These are phyloP conservation scores for Pedionomus torquatus DNA, from an alignment of 2,113 vertebrate genomes.

Conservation along the genomic window DNA sequence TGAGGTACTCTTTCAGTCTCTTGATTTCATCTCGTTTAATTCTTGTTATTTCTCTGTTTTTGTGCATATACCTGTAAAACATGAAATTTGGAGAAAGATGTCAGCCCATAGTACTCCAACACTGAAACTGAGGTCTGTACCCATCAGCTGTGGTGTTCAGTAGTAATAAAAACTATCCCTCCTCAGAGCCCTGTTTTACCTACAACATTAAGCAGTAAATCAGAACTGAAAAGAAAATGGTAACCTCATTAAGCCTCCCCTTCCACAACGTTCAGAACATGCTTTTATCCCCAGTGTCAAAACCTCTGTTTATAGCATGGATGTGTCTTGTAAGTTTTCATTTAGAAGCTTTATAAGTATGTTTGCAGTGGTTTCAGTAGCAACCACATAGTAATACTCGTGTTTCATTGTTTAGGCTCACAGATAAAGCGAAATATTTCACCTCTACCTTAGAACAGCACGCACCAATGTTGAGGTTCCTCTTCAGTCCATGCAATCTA, in stretches of 20 bases:
- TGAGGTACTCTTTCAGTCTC: constrained; percentile 95
- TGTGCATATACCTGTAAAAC: constrained; percentile 92
- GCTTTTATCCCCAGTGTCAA: background rate
- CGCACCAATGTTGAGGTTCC: background rate
- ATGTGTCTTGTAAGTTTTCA: background rate
- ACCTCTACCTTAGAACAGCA: background rate
- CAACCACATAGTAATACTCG: background rate
- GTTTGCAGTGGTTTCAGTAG: background rate
- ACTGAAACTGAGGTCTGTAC: background rate
- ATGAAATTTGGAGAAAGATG: background rate
- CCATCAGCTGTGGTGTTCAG: background rate
- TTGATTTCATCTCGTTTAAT: constrained; percentile 98
- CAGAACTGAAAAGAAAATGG: background rate
- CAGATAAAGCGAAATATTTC: background rate
- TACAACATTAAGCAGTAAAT: background rate
- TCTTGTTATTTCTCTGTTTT: constrained; percentile 94
- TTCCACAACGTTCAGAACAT: background rate
- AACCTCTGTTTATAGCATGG: background rate
- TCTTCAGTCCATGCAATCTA: background rate
- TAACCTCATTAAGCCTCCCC: background rate
- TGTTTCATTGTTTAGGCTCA: background rate
- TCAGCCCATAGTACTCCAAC: background rate
- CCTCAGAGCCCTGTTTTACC: background rate
- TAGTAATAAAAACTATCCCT: background rate
- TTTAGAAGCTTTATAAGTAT: no score